Percentiles rank a stretch among this genome's conserved stretches.
These are phyloP conservation scores for Oxyura jamaicensis DNA, from an alignment of 2,113 vertebrate genomes.

Conservation along the genomic window DNA sequence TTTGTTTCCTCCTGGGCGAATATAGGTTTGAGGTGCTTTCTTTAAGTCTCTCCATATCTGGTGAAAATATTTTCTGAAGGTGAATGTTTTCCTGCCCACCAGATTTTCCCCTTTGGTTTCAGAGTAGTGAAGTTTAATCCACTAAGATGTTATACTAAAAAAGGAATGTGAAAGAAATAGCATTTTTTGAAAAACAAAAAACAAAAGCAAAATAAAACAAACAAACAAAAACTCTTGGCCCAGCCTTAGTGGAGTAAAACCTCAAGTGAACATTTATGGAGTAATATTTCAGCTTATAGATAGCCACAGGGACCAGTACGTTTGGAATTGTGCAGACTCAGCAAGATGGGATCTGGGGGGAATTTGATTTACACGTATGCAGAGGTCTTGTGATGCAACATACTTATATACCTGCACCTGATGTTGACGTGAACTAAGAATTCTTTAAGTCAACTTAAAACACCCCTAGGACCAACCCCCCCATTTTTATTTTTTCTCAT, in stretches of 20 bases:
- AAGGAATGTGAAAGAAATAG: background rate
- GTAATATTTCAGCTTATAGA: background rate
- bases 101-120: background rate
- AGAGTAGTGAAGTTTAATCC: background rate
- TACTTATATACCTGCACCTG: background rate
- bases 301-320: background rate
- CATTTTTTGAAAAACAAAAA: background rate
- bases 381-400: background rate
- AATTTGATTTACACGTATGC: background rate
- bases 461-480: accelerated
- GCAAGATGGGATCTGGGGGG: background rate
- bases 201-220: too few species aligned
- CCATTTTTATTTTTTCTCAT: background rate
- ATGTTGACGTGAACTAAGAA: background rate
- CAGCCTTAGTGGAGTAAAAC: background rate
- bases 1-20: background rate
- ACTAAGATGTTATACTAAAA: background rate
- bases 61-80: background rate
- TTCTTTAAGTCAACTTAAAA: background rate
- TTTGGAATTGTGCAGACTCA: background rate
- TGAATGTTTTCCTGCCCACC: background rate
- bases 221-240: background rate
- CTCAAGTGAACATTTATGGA: background rate
- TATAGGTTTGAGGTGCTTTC: background rate
- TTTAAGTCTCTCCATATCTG: background rate